A percentile compares a stretch with the other conserved stretches of the same genome.
Evolutionary conservation across 2,888 invertebrate genomes (phyloP).

Genomic region (Eustalomyia histrio): DNA sequence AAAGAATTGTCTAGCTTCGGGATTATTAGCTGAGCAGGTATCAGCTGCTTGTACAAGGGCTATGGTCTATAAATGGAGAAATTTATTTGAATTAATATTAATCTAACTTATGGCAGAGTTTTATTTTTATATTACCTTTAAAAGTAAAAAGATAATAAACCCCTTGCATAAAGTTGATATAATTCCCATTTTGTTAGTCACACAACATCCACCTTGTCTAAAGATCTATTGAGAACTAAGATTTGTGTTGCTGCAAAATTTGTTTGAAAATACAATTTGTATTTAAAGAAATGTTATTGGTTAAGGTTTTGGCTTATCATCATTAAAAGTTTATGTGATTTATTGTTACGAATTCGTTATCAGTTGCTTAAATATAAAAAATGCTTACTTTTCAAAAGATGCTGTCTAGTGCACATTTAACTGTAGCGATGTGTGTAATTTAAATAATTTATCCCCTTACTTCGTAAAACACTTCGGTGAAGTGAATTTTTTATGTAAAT

Average conservation of each 20-base stretch:
- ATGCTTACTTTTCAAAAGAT: neutral
- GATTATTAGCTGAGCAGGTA: slow-evolving; percentile 49
- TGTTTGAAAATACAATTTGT: neutral
- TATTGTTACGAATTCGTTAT: neutral
- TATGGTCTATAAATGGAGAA: neutral
- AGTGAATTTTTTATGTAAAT: too few species aligned
- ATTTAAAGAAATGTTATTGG: neutral
- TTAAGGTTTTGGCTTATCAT: neutral
- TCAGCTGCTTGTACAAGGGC: slow-evolving; percentile 23
- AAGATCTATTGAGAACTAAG: slow-evolving; percentile 23
- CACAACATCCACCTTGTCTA: neutral
- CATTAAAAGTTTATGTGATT: too few species aligned
- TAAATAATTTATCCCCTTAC: too few species aligned
- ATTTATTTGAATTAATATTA: neutral
- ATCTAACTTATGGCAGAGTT: neutral
- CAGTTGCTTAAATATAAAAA: neutral
- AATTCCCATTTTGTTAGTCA: neutral
- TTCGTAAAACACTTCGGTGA: too few species aligned
- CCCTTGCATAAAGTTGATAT: slow-evolving; percentile 2
- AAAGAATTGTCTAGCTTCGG: slow-evolving; percentile 82
- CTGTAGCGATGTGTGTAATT: neutral
- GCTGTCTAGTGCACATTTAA: neutral
- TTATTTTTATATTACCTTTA: slow-evolving; percentile 32
- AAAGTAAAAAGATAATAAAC: slow-evolving; percentile 20
- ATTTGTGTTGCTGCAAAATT: neutral